Evolutionary conservation across 2,797 vertebrate genomes (phyloP), one percentile per base, ranked within the genome.

Genomic region (Psittacula derbiana): DNA sequence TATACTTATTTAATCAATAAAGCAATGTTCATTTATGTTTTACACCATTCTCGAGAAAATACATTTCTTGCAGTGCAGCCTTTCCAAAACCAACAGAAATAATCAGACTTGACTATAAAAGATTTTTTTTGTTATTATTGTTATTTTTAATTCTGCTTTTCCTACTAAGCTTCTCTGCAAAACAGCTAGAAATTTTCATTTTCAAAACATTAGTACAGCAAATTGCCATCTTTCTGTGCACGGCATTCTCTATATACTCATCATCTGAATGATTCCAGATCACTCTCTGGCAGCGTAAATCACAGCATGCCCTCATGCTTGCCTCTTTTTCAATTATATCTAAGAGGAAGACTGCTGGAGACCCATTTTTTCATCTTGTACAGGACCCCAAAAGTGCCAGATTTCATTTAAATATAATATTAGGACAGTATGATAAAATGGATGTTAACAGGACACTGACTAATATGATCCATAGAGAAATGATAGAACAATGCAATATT

Each of bases 281-380:
- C 87, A 95, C 93, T 97, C 88, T 97, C 93, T 47, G 84, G 95
- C 96, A 97, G 96, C 89, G 38, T 93, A 97, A 96, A 75, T 94
- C 96, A 81, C 95, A 97, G 95, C 61, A 82, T 95, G 95, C 93
- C 94, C 96, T 96, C 92, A 93, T 97, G 96, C 95, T 89, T 98
- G 96, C 96, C 94, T 97, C 96, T 96, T 98, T 98, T 98, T 98
- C 97, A 98, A 97, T 97, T 98, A 97, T 96, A 79, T 97, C 93
- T 97, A 96, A 98, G 97, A 97, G 96, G 94, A 98, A 97, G 94
- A 96, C 96, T 97, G 95, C 94, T 97, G 95, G 95, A 92, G 93
- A 96, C 78, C 84, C 92, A 83, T 92, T 96, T 97, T 96, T 96
- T 90, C 93, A 96, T 97, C 94, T 97, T 97, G 38, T 71, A 83